phyloP scores from a whole-genome alignment of 2,113 vertebrate genomes.

The Fulica atra region DNA sequence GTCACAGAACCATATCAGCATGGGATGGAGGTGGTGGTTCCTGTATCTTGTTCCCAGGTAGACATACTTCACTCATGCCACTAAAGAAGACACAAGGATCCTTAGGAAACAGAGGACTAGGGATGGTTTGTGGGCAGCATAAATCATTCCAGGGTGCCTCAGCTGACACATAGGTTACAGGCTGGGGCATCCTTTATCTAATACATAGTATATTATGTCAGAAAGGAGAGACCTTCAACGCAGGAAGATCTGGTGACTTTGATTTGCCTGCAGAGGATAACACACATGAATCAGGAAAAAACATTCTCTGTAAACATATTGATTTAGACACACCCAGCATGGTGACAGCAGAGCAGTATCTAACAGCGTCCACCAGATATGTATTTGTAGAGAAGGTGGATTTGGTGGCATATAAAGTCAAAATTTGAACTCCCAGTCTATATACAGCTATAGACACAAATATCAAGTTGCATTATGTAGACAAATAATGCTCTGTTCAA shows the following conservation, averaged over 20 bases:
- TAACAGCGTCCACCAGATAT: background rate
- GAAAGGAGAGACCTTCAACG: background rate
- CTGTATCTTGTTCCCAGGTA: background rate
- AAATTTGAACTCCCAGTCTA: background rate
- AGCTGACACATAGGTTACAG: background rate
- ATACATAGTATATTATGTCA: background rate
- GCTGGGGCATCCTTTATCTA: background rate
- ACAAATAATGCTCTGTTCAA: slow-evolving; percentile 36
- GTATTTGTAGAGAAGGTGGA: background rate
- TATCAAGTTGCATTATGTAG: background rate
- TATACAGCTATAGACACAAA: background rate
- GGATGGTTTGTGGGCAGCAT: background rate
- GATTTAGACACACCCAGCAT: background rate
- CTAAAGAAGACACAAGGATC: background rate
- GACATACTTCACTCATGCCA: background rate
- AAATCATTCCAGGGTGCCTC: background rate
- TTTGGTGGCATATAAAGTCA: background rate
- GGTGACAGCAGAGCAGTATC: background rate
- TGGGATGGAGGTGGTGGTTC: background rate
- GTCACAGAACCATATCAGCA: background rate
- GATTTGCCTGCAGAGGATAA: background rate
- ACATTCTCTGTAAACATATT: background rate
- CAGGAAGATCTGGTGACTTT: background rate
- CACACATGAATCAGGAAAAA: background rate
- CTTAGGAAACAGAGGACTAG: background rate